Conservation (phyloP, 2,113 vertebrate genomes). For the Mugil cephalus region DNA sequence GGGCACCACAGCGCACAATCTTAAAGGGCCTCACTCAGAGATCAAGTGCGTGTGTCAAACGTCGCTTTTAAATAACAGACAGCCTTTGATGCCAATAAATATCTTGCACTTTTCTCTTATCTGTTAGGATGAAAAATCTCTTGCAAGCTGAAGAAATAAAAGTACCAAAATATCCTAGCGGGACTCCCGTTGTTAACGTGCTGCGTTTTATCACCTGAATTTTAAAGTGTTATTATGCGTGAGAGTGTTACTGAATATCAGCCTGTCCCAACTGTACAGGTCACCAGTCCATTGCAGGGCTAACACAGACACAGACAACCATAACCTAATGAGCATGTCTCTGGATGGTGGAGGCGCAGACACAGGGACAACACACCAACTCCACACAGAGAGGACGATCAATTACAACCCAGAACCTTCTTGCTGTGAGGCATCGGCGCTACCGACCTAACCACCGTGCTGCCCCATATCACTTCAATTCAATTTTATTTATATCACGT, state of each 20-base stretch:
- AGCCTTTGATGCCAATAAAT: neutral
- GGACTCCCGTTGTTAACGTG: constrained; percentile 3
- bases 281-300: no score
- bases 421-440: no score
- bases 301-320: no score
- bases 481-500: no score
- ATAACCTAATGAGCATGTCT: no score
- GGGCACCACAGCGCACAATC: neutral
- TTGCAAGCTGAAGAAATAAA: constrained; percentile 3
- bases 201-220: constrained; percentile 8
- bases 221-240: constrained; percentile 12
- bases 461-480: no score
- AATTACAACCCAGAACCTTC: no score
- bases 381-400: no score
- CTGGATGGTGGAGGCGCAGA: no score
- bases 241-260: constrained; percentile 18
- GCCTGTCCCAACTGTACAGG: no score
- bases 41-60: neutral
- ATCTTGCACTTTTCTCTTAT: neutral
- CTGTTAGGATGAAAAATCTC: neutral
- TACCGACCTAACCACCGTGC: no score
- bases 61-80: constrained; percentile 3
- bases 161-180: neutral
- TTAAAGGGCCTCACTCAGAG: neutral
- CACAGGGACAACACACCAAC: no score